Conservation (phyloP, 2,113 vertebrate genomes). For the Aegithalos caudatus region DNA sequence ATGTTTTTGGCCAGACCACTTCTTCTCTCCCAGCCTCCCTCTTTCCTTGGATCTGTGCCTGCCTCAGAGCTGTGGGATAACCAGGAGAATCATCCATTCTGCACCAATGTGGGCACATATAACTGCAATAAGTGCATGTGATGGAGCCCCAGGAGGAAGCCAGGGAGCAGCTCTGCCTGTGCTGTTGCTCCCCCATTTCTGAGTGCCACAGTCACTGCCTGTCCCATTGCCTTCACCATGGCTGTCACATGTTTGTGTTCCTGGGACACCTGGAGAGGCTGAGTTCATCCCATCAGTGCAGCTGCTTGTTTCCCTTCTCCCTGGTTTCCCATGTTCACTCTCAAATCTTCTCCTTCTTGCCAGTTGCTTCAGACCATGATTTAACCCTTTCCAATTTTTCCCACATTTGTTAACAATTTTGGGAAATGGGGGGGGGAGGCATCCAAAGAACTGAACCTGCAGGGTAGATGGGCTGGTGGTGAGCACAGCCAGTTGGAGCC, state of each 20-base stretch:
- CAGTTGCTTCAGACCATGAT: background rate
- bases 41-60: background rate
- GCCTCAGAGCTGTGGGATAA: background rate
- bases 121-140: background rate
- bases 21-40: background rate
- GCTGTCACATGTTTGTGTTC: background rate
- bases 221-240: fast-evolving
- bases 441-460: background rate
- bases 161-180: background rate
- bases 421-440: background rate
- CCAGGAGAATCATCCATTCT: background rate
- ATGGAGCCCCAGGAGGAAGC: background rate
- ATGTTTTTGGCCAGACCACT: background rate
- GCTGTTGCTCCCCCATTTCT: background rate
- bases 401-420: background rate
- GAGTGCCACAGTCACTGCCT: background rate
- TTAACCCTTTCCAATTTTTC: background rate
- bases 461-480: background rate
- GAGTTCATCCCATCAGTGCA: background rate
- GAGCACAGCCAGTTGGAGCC: background rate
- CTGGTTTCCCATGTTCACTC: background rate
- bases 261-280: background rate
- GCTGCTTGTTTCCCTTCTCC: background rate
- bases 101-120: background rate
- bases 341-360: background rate